These are phyloP conservation scores for Coccyzus lansbergi DNA, from an alignment of 2,797 vertebrate species.

Conservation along the genomic window DNA sequence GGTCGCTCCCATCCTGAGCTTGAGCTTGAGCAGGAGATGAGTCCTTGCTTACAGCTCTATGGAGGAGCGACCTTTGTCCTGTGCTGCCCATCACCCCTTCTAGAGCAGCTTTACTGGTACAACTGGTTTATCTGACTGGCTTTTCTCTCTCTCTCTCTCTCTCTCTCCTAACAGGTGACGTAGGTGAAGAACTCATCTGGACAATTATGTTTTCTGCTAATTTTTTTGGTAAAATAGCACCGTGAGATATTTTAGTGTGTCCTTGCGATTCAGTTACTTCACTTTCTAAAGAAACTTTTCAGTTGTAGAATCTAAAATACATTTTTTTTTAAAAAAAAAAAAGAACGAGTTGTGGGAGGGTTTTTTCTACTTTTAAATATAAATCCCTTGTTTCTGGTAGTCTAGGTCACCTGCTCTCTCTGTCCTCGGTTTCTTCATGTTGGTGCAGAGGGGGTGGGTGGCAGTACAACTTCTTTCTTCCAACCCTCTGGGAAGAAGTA, in stretches of 20 bases:
- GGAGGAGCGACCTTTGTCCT: background rate
- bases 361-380: constrained; percentile 61
- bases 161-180: constrained; percentile 35
- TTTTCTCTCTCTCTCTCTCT: background rate
- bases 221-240: constrained; percentile 40
- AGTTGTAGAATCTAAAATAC: constrained; percentile 52
- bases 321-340: background rate
- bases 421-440: background rate
- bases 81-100: background rate
- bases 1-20: too few relatives aligned
- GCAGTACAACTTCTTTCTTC: background rate
- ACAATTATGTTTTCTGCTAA: constrained; percentile 8
- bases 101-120: background rate
- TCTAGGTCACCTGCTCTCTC: constrained; percentile 24
- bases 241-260: constrained; percentile 25
- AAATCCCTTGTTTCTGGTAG: constrained; percentile 26
- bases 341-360: constrained; percentile 1
- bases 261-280: constrained; percentile 52
- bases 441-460: background rate
- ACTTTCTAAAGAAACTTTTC: constrained; percentile 51
- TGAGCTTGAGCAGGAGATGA: background rate
- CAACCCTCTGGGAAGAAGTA: background rate
- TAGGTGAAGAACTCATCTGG: constrained; percentile 24
- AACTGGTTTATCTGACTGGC: background rate
- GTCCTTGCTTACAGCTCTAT: background rate